Evolutionary conservation across 64 coral and sea anemone genomes (phyloP), one percentile per base, ranked within the genome.

Genomic region (Astreopora myriophthalma): DNA sequence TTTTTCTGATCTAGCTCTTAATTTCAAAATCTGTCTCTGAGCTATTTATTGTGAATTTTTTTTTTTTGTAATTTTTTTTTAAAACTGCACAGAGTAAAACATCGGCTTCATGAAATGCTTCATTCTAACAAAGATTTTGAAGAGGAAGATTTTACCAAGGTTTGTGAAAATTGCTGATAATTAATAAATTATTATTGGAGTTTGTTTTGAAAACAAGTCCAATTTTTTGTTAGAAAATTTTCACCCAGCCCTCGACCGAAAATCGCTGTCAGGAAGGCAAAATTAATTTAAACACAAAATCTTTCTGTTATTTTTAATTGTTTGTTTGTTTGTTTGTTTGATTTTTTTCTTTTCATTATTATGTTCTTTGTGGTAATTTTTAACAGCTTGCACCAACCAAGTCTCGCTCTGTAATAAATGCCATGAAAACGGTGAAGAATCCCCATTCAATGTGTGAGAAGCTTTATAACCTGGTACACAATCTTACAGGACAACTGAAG

Each of bases 401-500:
- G 65, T 89, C 93, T 8, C 57, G 55, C 13, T 95, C 96, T 12
- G 44, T 95, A 32, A 28, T 95, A 3, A 80, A 98, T 35, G 96
- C 96, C 32, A 93, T 98, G 75, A 98, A 95, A 26, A 80, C 85
- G 60, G 90, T 98, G 0, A 93, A 90, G 70, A 98, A 98, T 61
- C 96, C 96, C 1, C 65, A 77, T 25, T 35, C 89, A 25, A 98
- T 91, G 93, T 98, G 96, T 75, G 90, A 80, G 11, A 92, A 89
- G 67, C 80, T 98, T 29, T 86, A 92, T 68, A 85, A 69, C 25
- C 60, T 95, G 36, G 96, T 98, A 5, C 86, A 95, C 2, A 42
- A 80, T n/a, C 82, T 98, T 6, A 98, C 96, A 20, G 73, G 51
- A 46, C 96, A 98, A 30, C 76, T 98, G 30, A 96, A 96, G 39